These are phyloP conservation scores for Sphaerophoria rueppellii DNA, from an alignment of 2,888 invertebrate genomes.

Conservation along the genomic window DNA sequence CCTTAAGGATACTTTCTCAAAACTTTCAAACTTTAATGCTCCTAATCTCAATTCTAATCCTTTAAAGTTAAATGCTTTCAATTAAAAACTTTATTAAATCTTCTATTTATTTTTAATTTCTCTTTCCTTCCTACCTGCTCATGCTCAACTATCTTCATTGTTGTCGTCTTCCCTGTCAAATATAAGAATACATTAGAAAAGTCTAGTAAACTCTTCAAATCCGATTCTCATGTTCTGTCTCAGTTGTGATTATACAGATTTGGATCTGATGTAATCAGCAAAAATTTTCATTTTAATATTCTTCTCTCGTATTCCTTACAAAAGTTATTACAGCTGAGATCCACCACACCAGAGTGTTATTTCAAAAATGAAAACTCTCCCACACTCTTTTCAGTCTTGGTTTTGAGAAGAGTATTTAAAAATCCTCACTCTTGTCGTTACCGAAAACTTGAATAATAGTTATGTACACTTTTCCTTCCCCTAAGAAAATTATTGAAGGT, in stretches of 20 bases:
- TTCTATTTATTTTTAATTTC: not conserved
- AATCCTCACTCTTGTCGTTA: constrained; percentile 46
- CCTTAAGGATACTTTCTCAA: not conserved
- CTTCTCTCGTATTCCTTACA: not conserved
- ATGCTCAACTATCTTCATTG: not conserved
- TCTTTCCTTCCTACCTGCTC: not conserved
- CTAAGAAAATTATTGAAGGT: constrained; percentile 24
- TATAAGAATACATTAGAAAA: not conserved
- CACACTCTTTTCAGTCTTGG: not conserved
- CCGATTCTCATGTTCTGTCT: not conserved
- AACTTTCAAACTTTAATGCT: not conserved
- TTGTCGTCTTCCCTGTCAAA: not conserved
- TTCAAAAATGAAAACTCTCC: not conserved
- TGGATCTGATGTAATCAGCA: constrained; percentile 17
- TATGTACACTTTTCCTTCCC: constrained; percentile 7
- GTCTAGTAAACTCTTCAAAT: not conserved
- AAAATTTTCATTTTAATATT: constrained; percentile 12
- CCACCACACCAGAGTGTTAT: not conserved
- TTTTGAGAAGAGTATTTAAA: constrained; percentile 12
- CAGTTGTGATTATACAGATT: not conserved
- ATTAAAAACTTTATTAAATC: not conserved
- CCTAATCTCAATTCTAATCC: not conserved
- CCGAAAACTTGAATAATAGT: constrained; percentile 65
- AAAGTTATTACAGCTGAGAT: not conserved
- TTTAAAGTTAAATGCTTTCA: not conserved